Percentiles rank a stretch among this genome's conserved stretches.
These are phyloP conservation scores for Acronicta alni DNA, from an alignment of 2,888 invertebrate genomes.

Conservation along the genomic window DNA sequence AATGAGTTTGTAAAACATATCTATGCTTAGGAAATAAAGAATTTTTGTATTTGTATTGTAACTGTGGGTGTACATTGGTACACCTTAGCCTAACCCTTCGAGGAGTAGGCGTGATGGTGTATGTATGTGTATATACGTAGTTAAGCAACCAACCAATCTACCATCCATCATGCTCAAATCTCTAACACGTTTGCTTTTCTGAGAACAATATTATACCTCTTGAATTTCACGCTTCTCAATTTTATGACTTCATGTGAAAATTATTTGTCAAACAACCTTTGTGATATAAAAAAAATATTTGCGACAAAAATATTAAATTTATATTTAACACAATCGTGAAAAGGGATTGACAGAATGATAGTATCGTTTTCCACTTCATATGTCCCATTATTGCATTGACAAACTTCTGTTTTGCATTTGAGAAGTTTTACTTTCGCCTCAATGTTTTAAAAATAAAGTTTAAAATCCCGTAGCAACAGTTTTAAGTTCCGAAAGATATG, in stretches of 20 bases:
- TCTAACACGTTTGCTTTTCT: constrained; percentile 38
- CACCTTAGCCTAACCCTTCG: no score
- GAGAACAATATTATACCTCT: constrained; percentile 52
- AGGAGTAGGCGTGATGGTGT: no score
- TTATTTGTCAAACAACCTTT: constrained; percentile 69
- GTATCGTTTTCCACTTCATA: constrained; percentile 88
- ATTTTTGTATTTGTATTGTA: no score
- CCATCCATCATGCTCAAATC: constrained; percentile 17
- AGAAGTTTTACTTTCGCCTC: constrained; percentile 29
- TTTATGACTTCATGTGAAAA: constrained; percentile 69
- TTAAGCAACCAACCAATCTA: constrained; percentile 34
- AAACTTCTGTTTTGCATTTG: constrained; percentile 42
- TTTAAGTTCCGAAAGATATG: constrained; percentile 27
- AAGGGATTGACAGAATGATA: constrained; percentile 84
- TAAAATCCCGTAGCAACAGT: constrained; percentile 41
- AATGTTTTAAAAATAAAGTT: constrained; percentile 34
- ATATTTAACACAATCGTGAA: constrained; percentile 83
- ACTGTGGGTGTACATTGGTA: no score
- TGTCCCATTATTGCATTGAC: constrained; percentile 74
- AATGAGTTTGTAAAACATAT: no score
- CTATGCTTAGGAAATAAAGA: no score
- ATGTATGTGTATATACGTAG: no score
- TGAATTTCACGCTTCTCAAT: constrained; percentile 68
- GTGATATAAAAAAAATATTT: constrained; percentile 61
- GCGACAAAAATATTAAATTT: constrained; percentile 82